A percentile compares a stretch with the other conserved stretches of the same genome.
Conservation (phyloP, 2,797 vertebrate genomes). For the Gobio occitaniae region DNA sequence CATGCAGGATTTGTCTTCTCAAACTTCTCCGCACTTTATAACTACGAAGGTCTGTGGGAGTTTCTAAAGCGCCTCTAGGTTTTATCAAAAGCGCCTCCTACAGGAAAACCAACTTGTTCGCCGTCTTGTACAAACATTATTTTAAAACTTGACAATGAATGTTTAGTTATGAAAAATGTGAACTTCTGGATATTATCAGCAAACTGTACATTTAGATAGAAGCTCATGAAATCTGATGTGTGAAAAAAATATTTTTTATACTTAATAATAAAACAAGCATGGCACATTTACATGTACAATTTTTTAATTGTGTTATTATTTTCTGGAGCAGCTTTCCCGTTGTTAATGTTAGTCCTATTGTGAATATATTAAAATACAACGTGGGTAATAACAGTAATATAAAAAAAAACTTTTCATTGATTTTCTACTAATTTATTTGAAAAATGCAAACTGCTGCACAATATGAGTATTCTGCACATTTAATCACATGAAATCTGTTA, state of each 20-base stretch:
- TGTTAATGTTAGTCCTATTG: background rate
- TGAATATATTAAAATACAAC: background rate
- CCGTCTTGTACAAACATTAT: background rate
- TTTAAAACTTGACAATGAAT: background rate
- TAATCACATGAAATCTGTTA: background rate
- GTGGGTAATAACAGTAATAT: background rate
- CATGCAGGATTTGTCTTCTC: constrained; percentile 19
- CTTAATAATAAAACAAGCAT: background rate
- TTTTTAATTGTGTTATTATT: background rate
- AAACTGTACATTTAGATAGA: background rate
- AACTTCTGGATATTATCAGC: background rate
- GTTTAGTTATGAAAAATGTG: background rate
- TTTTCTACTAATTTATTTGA: no score
- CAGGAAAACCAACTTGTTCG: constrained; percentile 58
- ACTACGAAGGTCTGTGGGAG: constrained; percentile 65
- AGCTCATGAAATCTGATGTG: background rate
- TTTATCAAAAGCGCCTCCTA: constrained; percentile 73
- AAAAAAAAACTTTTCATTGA: background rate
- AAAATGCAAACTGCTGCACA: background rate
- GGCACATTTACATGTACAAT: background rate
- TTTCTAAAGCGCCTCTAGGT: constrained; percentile 35
- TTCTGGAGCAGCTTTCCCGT: background rate
- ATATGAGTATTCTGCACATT: background rate
- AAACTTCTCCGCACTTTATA: constrained; percentile 55
- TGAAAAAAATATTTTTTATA: background rate